phyloP scores from a whole-genome alignment of 1,140 invertebrate species.

The Ceratina calcarata region DNA sequence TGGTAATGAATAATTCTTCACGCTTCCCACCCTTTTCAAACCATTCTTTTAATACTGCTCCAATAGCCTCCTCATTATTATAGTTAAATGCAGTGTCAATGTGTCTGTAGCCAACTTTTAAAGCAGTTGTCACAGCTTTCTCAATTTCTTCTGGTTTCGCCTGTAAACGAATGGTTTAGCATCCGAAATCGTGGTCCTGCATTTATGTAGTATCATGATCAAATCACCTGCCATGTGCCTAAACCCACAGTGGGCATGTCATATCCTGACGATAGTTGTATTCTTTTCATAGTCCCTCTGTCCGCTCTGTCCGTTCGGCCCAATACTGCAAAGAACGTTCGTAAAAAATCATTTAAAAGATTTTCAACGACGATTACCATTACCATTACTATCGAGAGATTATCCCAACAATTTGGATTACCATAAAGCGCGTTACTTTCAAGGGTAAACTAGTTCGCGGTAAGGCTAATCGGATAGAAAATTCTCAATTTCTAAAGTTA shows the following conservation, averaged over 20 bases:
- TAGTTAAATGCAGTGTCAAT: conserved; percentile 92
- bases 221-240: conserved; percentile 89
- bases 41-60: conserved; percentile 88
- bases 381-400: background rate
- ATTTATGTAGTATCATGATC: conserved; percentile 37
- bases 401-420: conserved; percentile 7
- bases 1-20: conserved; percentile 90
- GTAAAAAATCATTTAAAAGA: background rate
- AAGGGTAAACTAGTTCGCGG: conserved; percentile 9
- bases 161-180: conserved; percentile 67
- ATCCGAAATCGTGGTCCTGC: background rate
- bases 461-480: conserved; percentile 31
- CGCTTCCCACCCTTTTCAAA: conserved; percentile 86
- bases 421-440: conserved; percentile 17
- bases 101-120: conserved; percentile 86
- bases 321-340: conserved; percentile 3
- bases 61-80: conserved; percentile 90
- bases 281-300: conserved; percentile 64
- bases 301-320: background rate
- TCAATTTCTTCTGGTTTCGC: conserved; percentile 87
- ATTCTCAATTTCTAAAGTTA: conserved; percentile 60
- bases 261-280: conserved; percentile 73
- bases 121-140: conserved; percentile 83
- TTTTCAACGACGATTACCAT: background rate
- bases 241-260: conserved; percentile 88